phyloP scores from a whole-genome alignment of 2,113 vertebrate species.

The Pandion haliaetus region DNA sequence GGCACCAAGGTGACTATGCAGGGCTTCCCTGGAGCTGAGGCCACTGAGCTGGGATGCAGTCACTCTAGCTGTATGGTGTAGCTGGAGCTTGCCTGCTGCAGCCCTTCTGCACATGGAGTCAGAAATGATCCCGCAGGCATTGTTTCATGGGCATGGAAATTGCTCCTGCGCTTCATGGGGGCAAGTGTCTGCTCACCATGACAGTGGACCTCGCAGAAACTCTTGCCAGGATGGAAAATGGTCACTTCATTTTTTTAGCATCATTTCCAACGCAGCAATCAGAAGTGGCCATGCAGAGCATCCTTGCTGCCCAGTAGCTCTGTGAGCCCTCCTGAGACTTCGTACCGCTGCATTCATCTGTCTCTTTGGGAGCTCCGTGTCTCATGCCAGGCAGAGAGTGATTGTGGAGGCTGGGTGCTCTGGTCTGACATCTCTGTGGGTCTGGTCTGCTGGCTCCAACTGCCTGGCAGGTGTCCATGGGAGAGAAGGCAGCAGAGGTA shows the following conservation, averaged over 20 bases:
- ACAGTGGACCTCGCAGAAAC: not conserved
- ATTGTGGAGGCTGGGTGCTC: not conserved
- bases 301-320: not conserved
- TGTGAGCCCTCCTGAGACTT: not conserved
- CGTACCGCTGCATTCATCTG: fast-evolving
- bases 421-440: not conserved
- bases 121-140: not conserved
- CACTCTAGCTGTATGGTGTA: fast-evolving
- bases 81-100: not conserved
- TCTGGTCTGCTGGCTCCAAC: not conserved
- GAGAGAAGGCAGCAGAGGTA: not conserved
- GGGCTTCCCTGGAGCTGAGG: not conserved
- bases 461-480: not conserved
- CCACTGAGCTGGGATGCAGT: fast-evolving
- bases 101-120: no score
- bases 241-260: not conserved
- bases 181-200: fast-evolving
- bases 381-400: fast-evolving
- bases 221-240: not conserved
- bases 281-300: not conserved
- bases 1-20: not conserved
- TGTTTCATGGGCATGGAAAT: not conserved
- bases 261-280: fast-evolving
- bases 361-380: not conserved
- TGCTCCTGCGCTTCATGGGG: not conserved